A percentile compares a stretch with the other conserved stretches of the same genome.
Evolutionary conservation across 2,113 vertebrate genomes (phyloP).

Genomic region (Burhinus oedicnemus): DNA sequence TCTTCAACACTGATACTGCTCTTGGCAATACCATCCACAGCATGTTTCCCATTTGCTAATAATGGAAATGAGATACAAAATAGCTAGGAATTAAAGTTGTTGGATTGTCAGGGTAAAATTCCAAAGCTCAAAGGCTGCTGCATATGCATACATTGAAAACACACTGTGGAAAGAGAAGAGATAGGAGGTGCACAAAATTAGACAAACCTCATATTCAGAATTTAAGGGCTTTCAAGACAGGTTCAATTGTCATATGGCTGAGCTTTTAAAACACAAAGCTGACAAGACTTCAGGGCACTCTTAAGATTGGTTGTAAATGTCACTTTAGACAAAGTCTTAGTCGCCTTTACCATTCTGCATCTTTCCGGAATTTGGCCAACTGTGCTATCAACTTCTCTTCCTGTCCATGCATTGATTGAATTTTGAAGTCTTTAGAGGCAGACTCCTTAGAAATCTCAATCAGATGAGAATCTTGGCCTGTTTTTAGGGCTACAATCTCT

Average conservation of each 20-base stretch:
- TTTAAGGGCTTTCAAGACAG: background rate
- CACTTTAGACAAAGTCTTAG: background rate
- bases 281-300: background rate
- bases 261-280: background rate
- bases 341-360: slow-evolving; percentile 72
- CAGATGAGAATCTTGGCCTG: slow-evolving; percentile 75
- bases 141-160: background rate
- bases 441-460: slow-evolving; percentile 74
- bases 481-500: slow-evolving; percentile 63
- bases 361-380: slow-evolving; percentile 71
- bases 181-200: background rate
- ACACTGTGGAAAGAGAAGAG: background rate
- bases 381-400: slow-evolving; percentile 69
- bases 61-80: background rate
- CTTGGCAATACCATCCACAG: background rate
- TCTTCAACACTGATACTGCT: background rate
- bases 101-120: background rate
- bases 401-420: slow-evolving; percentile 67
- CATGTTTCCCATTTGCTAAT: background rate
- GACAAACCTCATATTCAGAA: background rate
- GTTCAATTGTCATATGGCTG: background rate
- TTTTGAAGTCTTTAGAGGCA: slow-evolving; percentile 75
- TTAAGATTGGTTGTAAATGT: background rate
- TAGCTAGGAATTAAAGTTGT: background rate
- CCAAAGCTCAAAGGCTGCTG: background rate